These are phyloP conservation scores for Corapipo altera DNA, from an alignment of 2,113 vertebrate species.

Conservation along the genomic window DNA sequence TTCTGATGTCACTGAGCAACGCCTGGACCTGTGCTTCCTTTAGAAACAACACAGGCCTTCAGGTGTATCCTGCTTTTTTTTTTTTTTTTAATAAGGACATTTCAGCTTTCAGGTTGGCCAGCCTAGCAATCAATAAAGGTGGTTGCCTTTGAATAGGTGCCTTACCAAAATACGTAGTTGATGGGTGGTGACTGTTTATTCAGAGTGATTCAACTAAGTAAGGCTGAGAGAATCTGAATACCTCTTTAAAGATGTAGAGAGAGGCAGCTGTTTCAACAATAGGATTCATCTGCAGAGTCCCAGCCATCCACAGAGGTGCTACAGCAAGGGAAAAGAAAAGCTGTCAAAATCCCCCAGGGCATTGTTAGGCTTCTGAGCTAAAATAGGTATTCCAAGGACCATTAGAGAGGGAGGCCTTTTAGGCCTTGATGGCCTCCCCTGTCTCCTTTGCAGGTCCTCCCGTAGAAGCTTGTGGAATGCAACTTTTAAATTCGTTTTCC, in stretches of 20 bases:
- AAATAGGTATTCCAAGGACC: slow-evolving; percentile 51
- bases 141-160: slow-evolving; percentile 74
- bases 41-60: not conserved
- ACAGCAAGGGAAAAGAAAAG: slow-evolving; percentile 31
- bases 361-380: slow-evolving; percentile 54
- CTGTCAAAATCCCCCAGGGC: slow-evolving; percentile 56
- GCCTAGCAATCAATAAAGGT: slow-evolving; percentile 71
- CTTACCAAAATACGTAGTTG: slow-evolving; percentile 78
- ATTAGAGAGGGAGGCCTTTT: slow-evolving; percentile 68
- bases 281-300: slow-evolving; percentile 71
- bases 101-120: slow-evolving; percentile 58
- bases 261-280: slow-evolving; percentile 62
- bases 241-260: slow-evolving; percentile 58
- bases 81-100: not conserved
- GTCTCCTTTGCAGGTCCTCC: not conserved
- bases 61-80: slow-evolving; percentile 32
- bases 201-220: slow-evolving; percentile 78
- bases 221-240: slow-evolving; percentile 73
- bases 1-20: not conserved
- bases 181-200: slow-evolving; percentile 85
- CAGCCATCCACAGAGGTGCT: slow-evolving; percentile 38
- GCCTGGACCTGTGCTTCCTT: slow-evolving; percentile 30
- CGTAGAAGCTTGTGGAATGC: not conserved
- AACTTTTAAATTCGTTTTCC: not conserved
- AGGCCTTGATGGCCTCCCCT: not conserved